Evolutionary conservation across 1,140 invertebrate species (phyloP).

Genomic region (Drosophila lacteicornis): DNA sequence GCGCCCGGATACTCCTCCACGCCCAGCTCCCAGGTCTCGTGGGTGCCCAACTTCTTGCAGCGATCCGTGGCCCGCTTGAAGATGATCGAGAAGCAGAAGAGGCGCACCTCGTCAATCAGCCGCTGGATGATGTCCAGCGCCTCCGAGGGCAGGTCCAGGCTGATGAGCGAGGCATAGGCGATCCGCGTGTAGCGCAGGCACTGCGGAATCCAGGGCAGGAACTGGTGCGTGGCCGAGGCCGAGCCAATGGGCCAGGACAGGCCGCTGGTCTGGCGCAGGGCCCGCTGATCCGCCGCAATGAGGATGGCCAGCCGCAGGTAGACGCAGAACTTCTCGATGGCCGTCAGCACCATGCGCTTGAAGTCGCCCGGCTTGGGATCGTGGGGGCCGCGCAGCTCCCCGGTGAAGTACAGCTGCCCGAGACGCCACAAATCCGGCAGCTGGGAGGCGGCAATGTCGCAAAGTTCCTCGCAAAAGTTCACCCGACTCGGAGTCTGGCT

Average conservation of each 20-base stretch:
- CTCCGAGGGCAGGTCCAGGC: conserved; percentile 92
- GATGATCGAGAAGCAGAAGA: conserved; percentile 93
- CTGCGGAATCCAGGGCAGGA: conserved; percentile 91
- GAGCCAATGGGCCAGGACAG: conserved; percentile 84
- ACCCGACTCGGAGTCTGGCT: conserved; percentile 75
- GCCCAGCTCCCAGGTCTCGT: conserved; percentile 95
- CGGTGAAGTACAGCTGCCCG: conserved; percentile 95
- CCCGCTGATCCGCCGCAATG: conserved; percentile 85
- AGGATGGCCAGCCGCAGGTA: conserved; percentile 89
- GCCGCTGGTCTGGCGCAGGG: conserved; percentile 79
- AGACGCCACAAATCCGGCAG: conserved; percentile 94
- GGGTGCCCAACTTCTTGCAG: conserved; percentile 90
- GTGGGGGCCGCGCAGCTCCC: conserved; percentile 91
- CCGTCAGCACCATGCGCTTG: conserved; percentile 88
- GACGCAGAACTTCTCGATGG: conserved; percentile 89
- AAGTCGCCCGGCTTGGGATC: conserved; percentile 86
- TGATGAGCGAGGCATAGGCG: conserved; percentile 89
- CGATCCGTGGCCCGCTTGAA: conserved; percentile 93
- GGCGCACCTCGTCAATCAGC: conserved; percentile 94
- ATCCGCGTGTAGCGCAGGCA: conserved; percentile 90
- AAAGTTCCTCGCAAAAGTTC: conserved; percentile 82
- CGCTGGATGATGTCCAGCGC: conserved; percentile 92
- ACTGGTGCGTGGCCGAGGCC: conserved; percentile 86
- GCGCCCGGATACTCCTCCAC: conserved; percentile 87
- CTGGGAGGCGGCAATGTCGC: conserved; percentile 82